Conservation (phyloP, 2,888 invertebrate species). For the Prosapia bicincta region DNA sequence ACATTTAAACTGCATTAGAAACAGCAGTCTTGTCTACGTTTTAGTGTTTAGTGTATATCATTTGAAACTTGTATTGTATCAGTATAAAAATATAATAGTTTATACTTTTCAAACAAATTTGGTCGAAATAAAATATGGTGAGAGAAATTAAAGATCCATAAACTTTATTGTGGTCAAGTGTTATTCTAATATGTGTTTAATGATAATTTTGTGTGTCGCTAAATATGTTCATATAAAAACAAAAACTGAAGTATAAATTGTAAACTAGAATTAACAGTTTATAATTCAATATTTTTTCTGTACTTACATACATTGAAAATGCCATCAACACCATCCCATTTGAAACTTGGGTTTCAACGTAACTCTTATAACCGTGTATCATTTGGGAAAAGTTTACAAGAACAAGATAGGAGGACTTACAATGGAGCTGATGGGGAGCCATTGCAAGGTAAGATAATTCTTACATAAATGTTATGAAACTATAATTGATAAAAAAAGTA, state of each 20-base stretch:
- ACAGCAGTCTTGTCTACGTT: background rate
- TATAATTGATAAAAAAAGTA: too few relatives aligned
- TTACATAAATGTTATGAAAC: too few relatives aligned
- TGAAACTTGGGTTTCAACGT: slow-evolving; percentile 47
- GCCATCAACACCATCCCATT: slow-evolving; percentile 48
- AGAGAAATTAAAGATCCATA: too few relatives aligned
- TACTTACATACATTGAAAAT: slow-evolving; percentile 36
- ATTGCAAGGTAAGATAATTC: slow-evolving; percentile 46
- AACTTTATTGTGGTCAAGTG: background rate
- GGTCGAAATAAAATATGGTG: too few relatives aligned
- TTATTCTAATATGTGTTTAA: too few relatives aligned
- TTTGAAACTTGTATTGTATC: background rate
- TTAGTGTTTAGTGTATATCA: background rate
- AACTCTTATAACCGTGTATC: slow-evolving; percentile 48
- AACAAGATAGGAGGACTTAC: slow-evolving; percentile 39
- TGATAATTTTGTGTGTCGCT: too few relatives aligned
- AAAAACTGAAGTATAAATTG: background rate
- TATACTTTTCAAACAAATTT: background rate
- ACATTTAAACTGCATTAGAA: background rate
- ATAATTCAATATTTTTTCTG: background rate
- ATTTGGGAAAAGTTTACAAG: slow-evolving; percentile 39
- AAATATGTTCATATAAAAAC: background rate
- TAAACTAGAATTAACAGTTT: background rate
- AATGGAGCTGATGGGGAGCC: slow-evolving; percentile 48
- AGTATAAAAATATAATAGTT: background rate